These are phyloP conservation scores for Heliornis fulica DNA, from an alignment of 2,113 vertebrate genomes.

Conservation along the genomic window DNA sequence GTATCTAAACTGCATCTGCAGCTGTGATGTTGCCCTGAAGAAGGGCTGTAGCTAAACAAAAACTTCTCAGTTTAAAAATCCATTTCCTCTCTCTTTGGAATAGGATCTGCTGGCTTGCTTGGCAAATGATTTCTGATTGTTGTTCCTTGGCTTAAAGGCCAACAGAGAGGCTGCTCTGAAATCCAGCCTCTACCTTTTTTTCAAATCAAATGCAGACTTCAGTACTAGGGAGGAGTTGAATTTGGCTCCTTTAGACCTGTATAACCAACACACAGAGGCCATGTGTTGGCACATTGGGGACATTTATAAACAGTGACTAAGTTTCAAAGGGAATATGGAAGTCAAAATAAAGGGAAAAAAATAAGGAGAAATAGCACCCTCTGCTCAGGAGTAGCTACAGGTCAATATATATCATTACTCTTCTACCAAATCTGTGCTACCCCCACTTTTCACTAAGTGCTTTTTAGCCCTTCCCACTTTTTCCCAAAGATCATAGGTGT, in stretches of 20 bases:
- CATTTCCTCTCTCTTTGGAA: not conserved
- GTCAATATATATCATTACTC: not conserved
- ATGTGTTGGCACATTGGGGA: fast-evolving
- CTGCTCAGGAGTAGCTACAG: not conserved
- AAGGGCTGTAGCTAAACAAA: not conserved
- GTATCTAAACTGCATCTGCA: slow-evolving; percentile 15
- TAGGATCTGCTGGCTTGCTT: not conserved
- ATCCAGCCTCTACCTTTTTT: not conserved
- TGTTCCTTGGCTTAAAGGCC: not conserved
- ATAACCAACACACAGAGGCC: not conserved
- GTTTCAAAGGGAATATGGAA: not conserved
- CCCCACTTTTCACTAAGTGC: not conserved
- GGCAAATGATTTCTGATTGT: not conserved
- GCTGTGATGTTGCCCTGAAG: slow-evolving; percentile 25
- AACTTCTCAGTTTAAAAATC: not conserved
- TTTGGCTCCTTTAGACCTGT: not conserved
- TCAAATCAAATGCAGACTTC: not conserved
- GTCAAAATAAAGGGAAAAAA: not conserved
- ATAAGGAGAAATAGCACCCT: not conserved
- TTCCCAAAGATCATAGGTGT: not conserved
- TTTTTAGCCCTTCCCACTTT: not conserved
- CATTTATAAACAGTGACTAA: not conserved
- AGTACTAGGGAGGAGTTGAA: not conserved
- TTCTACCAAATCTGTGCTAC: not conserved
- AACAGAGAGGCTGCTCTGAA: not conserved